Percentiles rank a stretch among this genome's conserved stretches.
Evolutionary conservation across 2,888 invertebrate species (phyloP).

Genomic region (Brenthis ino): DNA sequence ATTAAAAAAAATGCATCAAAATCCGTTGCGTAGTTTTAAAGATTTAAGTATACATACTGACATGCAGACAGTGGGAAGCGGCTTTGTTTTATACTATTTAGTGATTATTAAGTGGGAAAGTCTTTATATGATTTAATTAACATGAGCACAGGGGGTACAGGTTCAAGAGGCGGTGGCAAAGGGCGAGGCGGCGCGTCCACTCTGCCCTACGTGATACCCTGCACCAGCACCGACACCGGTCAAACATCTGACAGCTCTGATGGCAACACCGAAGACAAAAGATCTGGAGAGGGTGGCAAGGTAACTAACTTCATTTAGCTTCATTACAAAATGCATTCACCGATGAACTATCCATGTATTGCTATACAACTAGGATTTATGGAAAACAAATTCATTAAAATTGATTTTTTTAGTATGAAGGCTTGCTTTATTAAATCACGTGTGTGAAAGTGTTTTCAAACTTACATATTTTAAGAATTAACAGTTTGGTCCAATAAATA

Average conservation of each 20-base stretch:
- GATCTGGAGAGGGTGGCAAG: conserved; percentile 63
- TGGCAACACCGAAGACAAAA: conserved; percentile 68
- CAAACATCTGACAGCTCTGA: conserved; percentile 76
- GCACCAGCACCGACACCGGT: conserved; percentile 68
- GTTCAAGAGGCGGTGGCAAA: conserved; percentile 72
- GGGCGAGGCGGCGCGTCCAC: conserved; percentile 70
- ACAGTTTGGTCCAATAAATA: no score
- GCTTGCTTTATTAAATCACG: no score
- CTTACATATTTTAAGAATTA: no score
- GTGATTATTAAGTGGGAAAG: no score
- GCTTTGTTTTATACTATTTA: no score
- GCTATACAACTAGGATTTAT: background rate
- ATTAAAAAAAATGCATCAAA: no score
- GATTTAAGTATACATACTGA: no score
- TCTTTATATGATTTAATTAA: conserved; percentile 9
- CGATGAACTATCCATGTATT: background rate
- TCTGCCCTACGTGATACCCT: conserved; percentile 76
- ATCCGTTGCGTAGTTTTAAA: no score
- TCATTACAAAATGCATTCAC: background rate
- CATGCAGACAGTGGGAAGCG: no score
- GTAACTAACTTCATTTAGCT: conserved; percentile 44
- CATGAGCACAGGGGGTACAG: conserved; percentile 51
- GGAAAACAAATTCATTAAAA: no score
- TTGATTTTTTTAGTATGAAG: no score
- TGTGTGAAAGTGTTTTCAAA: no score